phyloP scores from a whole-genome alignment of 2,113 vertebrate species.

The Tenebrosternarchus preto region DNA sequence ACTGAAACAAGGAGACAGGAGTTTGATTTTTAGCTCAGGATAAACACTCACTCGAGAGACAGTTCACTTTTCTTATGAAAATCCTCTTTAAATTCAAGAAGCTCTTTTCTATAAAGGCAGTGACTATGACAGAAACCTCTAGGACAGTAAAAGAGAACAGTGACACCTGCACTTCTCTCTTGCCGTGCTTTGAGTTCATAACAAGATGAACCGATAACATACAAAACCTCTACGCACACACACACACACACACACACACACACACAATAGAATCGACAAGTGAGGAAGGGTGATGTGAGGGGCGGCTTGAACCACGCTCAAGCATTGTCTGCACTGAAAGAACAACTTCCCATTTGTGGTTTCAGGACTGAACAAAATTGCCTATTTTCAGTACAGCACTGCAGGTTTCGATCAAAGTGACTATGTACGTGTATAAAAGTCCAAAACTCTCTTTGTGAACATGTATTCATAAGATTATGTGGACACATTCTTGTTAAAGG shows the following conservation, averaged over 20 bases:
- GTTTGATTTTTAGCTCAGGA: neutral
- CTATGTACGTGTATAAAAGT: conserved; percentile 31
- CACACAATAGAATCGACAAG: no score
- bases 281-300: no score
- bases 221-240: no score
- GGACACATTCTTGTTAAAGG: conserved; percentile 46
- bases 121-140: no score
- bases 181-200: no score
- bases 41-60: conserved; percentile 7
- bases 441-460: conserved; percentile 37
- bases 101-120: no score
- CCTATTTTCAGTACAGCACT: conserved; percentile 1
- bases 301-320: neutral
- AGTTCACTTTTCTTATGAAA: no score
- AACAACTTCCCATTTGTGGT: conserved; percentile 7
- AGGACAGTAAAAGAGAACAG: no score
- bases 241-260: no score
- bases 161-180: no score
- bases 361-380: conserved; percentile 13
- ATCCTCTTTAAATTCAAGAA: no score
- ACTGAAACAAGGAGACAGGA: neutral
- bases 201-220: no score
- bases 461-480: conserved; percentile 39
- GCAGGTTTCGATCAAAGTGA: neutral
- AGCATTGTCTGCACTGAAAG: conserved; percentile 19